Evolutionary conservation across 1,140 invertebrate species (phyloP), one percentile per base, ranked within the genome.

Genomic region (Zaprionus lachaisei): DNA sequence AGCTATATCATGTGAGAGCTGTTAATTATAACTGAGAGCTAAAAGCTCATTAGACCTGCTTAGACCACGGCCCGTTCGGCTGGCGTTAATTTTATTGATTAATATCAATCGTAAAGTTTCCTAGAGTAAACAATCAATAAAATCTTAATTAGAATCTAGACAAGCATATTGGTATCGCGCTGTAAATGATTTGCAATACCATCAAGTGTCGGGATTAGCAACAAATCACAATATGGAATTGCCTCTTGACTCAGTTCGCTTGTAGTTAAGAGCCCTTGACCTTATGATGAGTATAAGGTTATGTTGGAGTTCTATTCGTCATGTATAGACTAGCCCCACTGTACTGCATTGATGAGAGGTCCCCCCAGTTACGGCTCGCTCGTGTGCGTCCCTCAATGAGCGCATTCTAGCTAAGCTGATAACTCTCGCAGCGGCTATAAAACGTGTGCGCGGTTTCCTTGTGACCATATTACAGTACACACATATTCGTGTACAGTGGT

Each of bases 81-180:
- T 44, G 37, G 9, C n/a, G 54, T 51, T 61, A n/a, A 26, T 44
- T 79, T 80, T 82, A 76, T 85, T 81, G 81, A 81, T 83, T 83
- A 69, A 80, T 80, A 77, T 70, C 49, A 34, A 62, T 85, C 47
- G 70, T 71, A 69, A 85, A 84, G 63, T 67, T 56, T 79, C 76
- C 67, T 81, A 55, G 72, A 63, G 57, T 68, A 81, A 85, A 81
- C 75, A 81, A 47, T 54, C 17, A 12, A 49, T 49, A 49, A 49
- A 49, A 49, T 4, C 47, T 20, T 14, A 24, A 51, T 51, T 51
- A 24, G 9, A 51, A 51, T 72, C 49, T 34, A 62, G 41, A 37
- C 44, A 58, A 56, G 34, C 37, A 75, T 41, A 74, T 79, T 51
- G 47, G 20, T n/a, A 5, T 41, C 2, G 15, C 2, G n/a, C 15